Percentiles rank a stretch among this genome's conserved stretches.
Conservation (phyloP, 2,113 vertebrate species). For the Elaphurus davidianus region DNA sequence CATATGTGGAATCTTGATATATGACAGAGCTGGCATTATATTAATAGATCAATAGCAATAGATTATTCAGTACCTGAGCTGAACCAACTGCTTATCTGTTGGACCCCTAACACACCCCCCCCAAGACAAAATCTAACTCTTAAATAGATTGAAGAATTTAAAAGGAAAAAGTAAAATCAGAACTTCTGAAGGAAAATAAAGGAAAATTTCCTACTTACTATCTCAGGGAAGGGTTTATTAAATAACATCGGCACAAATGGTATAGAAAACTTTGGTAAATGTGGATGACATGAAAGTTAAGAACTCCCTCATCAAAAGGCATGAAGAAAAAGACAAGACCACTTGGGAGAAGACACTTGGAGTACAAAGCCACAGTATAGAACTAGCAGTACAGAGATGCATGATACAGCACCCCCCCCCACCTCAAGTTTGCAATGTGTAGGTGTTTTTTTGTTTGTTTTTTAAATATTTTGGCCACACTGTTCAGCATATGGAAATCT, state of each 20-base stretch:
- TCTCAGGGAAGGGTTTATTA: not conserved
- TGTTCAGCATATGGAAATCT: not conserved
- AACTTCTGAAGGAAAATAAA: not conserved
- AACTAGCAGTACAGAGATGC: not conserved
- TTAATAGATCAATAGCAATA: not conserved
- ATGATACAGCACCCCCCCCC: not conserved
- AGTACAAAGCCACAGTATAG: not conserved
- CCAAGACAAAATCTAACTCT: not conserved
- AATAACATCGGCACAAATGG: not conserved
- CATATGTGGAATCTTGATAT: not conserved
- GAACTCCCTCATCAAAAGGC: not conserved
- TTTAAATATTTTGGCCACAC: not conserved
- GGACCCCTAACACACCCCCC: not conserved
- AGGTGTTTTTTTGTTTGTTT: not conserved
- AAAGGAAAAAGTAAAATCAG: not conserved
- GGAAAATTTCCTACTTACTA: not conserved
- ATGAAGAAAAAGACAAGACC: not conserved
- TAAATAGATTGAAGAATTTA: not conserved
- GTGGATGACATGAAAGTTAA: constrained; percentile 11
- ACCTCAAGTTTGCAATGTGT: not conserved
- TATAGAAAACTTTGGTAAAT: not conserved
- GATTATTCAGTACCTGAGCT: not conserved
- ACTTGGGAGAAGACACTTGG: not conserved
- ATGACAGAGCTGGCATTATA: not conserved
- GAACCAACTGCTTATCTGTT: not conserved